A percentile compares a stretch with the other conserved stretches of the same genome.
Conservation (phyloP, 1,140 invertebrate species). For the Scaptomyza pallida region DNA sequence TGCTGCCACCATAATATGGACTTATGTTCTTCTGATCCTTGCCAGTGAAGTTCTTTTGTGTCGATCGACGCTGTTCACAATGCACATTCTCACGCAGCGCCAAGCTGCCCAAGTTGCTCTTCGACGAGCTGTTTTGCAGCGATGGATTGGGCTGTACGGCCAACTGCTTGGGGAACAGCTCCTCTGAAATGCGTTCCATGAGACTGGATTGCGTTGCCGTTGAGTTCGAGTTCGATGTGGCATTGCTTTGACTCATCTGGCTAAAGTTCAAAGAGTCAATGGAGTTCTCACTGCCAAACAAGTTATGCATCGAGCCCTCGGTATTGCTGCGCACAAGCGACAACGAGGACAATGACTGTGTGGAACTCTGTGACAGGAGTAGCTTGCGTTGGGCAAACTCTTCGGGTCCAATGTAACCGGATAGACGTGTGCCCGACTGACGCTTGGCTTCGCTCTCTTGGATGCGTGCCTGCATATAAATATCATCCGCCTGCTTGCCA, state of each 20-base stretch:
- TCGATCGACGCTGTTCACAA: slow-evolving; percentile 68
- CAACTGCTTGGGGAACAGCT: slow-evolving; percentile 50
- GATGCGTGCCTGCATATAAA: slow-evolving; percentile 82
- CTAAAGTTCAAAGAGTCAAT: slow-evolving; percentile 66
- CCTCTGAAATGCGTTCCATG: slow-evolving; percentile 67
- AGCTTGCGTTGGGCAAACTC: slow-evolving; percentile 74
- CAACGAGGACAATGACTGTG: slow-evolving; percentile 24
- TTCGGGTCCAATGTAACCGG: slow-evolving; percentile 80
- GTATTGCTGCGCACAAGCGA: slow-evolving; percentile 15
- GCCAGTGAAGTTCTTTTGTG: slow-evolving; percentile 81
- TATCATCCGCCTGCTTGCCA: slow-evolving; percentile 85
- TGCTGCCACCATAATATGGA: slow-evolving; percentile 61
- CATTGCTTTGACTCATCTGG: slow-evolving; percentile 52
- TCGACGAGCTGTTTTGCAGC: slow-evolving; percentile 78
- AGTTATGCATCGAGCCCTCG: slow-evolving; percentile 53
- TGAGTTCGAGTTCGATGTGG: slow-evolving; percentile 25
- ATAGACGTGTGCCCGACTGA: slow-evolving; percentile 57
- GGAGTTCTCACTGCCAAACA: slow-evolving; percentile 74
- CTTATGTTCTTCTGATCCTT: slow-evolving; percentile 78
- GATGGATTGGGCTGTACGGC: slow-evolving; percentile 60
- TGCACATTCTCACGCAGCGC: slow-evolving; percentile 77
- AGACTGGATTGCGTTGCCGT: slow-evolving; percentile 57
- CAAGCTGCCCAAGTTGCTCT: slow-evolving; percentile 73
- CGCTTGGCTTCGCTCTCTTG: slow-evolving; percentile 67
- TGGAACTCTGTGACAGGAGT: slow-evolving; percentile 42